Percentiles rank a stretch among this genome's conserved stretches.
Evolutionary conservation across 1,140 invertebrate species (phyloP).

Genomic region (Pseudoatta argentina): DNA sequence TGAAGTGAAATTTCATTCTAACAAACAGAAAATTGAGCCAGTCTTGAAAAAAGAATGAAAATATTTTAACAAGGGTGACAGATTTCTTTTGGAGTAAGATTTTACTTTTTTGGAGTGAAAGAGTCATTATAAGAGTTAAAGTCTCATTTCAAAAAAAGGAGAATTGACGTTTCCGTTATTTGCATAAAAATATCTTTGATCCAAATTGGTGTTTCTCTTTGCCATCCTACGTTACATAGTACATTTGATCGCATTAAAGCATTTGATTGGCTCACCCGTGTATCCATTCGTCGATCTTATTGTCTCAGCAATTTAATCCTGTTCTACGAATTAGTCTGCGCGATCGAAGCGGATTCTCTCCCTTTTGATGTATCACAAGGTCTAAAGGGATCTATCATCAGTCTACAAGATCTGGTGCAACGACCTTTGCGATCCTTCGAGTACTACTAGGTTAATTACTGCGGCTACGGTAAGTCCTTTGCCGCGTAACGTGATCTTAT

Average conservation of each 20-base stretch:
- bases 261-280: conserved; percentile 9
- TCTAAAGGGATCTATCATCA: conserved; percentile 44
- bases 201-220: conserved; percentile 9
- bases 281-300: conserved; percentile 42
- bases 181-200: neutral
- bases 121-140: too few relatives aligned
- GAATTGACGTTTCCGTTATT: neutral
- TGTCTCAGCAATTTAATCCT: conserved; percentile 39
- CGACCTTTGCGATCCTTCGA: conserved; percentile 1
- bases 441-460: conserved; percentile 38
- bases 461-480: conserved; percentile 21
- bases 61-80: too few relatives aligned
- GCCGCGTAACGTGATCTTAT: conserved; percentile 37
- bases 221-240: neutral
- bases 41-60: too few relatives aligned
- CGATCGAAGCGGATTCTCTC: conserved; percentile 33
- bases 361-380: conserved; percentile 24
- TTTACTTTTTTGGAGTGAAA: too few relatives aligned
- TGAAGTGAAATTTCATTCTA: too few relatives aligned
- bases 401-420: conserved; percentile 11
- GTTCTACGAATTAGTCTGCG: conserved; percentile 36
- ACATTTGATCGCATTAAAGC: neutral
- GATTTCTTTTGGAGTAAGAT: too few relatives aligned
- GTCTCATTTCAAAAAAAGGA: too few relatives aligned
- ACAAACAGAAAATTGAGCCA: too few relatives aligned